Conservation (phyloP, 1,140 invertebrate species). For the Meloidogyne hapla region DNA sequence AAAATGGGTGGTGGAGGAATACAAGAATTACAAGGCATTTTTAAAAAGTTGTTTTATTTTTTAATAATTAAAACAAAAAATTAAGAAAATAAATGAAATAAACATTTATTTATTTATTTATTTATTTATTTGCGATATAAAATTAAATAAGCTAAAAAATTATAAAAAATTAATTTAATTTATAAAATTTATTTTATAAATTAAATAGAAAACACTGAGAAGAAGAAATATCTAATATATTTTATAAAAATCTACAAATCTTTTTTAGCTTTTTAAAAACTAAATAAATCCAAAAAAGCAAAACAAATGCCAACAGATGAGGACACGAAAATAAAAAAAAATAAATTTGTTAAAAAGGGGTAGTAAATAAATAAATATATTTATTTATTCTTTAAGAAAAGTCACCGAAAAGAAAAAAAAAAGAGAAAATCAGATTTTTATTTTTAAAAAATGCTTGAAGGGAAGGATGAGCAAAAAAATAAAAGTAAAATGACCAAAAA, state of each 20-base stretch:
- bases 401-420: not conserved
- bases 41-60: not conserved
- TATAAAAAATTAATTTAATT: not conserved
- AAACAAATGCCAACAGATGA: conserved; percentile 2
- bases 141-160: not conserved
- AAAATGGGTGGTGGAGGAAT: conserved; percentile 21
- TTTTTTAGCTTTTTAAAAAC: not conserved
- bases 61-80: too few relatives aligned
- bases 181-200: too few relatives aligned
- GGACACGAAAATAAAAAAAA: not conserved
- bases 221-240: too few relatives aligned
- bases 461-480: not conserved
- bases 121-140: too few relatives aligned
- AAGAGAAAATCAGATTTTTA: conserved; percentile 23
- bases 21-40: conserved; percentile 20
- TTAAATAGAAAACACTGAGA: too few relatives aligned
- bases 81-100: too few relatives aligned
- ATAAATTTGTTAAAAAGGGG: not conserved
- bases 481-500: not conserved
- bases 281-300: not conserved
- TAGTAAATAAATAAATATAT: not conserved
- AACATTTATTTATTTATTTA: too few relatives aligned
- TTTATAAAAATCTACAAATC: too few relatives aligned
- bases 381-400: not conserved
- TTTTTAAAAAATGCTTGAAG: not conserved